Evolutionary conservation across 1,140 invertebrate genomes (phyloP).

Genomic region (Pseudomyrmex flavicornis): DNA sequence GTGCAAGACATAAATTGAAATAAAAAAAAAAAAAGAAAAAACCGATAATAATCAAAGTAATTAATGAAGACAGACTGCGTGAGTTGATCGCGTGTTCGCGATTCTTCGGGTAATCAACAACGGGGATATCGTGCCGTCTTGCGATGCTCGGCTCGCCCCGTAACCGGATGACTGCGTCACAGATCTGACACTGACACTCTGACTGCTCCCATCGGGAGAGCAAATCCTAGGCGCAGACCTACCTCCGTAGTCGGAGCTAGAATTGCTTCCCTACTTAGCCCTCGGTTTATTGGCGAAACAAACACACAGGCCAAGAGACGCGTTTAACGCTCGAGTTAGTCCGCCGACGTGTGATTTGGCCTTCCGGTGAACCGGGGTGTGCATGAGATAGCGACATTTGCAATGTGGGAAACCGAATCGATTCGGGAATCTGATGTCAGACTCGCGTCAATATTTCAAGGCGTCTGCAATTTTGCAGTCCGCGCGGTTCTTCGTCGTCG

Average conservation of each 20-base stretch:
- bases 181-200: conserved; percentile 56
- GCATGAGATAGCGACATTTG: conserved; percentile 37
- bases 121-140: conserved; percentile 8
- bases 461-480: too few relatives aligned
- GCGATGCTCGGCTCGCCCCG: not conserved
- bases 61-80: conserved; percentile 4
- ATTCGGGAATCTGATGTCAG: not conserved
- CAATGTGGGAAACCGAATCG: conserved; percentile 7
- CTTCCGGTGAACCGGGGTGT: conserved; percentile 37
- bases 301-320: conserved; percentile 44
- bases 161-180: conserved; percentile 45
- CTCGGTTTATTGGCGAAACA: conserved; percentile 14
- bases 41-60: not conserved
- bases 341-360: conserved; percentile 43
- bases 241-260: conserved; percentile 21
- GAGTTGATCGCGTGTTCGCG: not conserved
- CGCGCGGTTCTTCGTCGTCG: too few relatives aligned
- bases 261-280: conserved; percentile 54
- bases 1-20: too few relatives aligned
- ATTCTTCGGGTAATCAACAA: conserved; percentile 46
- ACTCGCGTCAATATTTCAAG: too few relatives aligned
- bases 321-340: conserved; percentile 51
- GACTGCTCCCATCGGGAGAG: conserved; percentile 44
- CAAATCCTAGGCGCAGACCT: conserved; percentile 41
- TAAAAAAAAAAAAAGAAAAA: too few relatives aligned